Evolutionary conservation across 2,113 vertebrate species (phyloP).

Genomic region (Leptobrachium ailaonicum): DNA sequence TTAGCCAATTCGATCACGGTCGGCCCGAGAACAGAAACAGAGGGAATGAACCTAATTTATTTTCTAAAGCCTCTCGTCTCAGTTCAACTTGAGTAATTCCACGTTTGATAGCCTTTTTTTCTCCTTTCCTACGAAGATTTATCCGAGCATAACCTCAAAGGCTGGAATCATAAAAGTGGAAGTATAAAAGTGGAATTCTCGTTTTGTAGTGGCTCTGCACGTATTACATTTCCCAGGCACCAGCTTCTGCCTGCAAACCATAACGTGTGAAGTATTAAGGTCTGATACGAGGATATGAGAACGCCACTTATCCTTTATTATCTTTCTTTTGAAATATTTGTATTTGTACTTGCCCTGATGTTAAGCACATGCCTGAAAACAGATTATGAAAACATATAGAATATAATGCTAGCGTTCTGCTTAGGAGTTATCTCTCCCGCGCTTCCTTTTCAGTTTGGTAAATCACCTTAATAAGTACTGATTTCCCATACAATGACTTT

Average conservation of each 20-base stretch:
- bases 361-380: no score
- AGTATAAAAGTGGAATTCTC: not conserved
- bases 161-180: not conserved
- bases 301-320: not conserved
- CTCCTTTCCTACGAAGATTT: not conserved
- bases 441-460: no score
- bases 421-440: no score
- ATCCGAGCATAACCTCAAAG: not conserved
- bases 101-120: not conserved
- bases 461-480: no score
- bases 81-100: conserved; percentile 4
- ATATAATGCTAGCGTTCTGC: no score
- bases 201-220: not conserved
- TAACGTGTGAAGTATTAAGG: not conserved
- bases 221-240: not conserved
- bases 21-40: not conserved
- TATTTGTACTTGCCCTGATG: no score
- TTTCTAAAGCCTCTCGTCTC: not conserved
- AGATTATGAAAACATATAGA: no score
- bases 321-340: no score
- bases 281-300: not conserved
- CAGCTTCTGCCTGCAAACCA: not conserved
- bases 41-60: conserved; percentile 17
- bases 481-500: no score
- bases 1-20: conserved; percentile 11